These are phyloP conservation scores for Ceratotherium simum DNA, from an alignment of 2,113 vertebrate species.

Conservation along the genomic window DNA sequence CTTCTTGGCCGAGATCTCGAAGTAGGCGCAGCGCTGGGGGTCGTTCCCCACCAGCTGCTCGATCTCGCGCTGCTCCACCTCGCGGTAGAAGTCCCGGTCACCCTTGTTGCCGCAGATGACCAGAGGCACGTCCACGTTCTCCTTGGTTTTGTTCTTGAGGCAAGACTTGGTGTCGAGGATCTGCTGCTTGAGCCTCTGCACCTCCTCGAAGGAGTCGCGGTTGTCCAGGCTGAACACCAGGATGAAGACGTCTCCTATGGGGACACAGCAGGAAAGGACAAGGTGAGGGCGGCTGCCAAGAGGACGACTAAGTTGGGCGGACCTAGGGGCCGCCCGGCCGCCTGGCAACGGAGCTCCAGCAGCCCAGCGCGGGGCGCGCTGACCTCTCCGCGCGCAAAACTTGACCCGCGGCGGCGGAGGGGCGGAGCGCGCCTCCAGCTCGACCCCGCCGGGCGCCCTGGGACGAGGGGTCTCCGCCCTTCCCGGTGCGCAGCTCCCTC, in stretches of 20 bases:
- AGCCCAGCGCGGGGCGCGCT: neutral
- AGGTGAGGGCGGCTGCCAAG: neutral
- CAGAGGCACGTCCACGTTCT: slow-evolving; percentile 95
- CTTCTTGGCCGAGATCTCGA: slow-evolving; percentile 97
- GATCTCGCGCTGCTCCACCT: slow-evolving; percentile 93
- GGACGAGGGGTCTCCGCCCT: neutral
- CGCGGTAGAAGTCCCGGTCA: slow-evolving; percentile 94
- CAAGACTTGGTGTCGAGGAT: slow-evolving; percentile 98
- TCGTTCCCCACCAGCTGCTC: slow-evolving; percentile 93
- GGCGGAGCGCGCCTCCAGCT: neutral
- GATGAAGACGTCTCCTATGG: slow-evolving; percentile 96
- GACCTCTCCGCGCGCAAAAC: neutral
- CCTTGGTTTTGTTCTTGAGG: slow-evolving; percentile 97
- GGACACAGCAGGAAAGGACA: neutral
- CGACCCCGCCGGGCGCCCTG: neutral
- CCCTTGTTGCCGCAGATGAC: slow-evolving; percentile 99
- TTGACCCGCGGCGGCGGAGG: neutral
- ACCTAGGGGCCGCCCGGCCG: neutral
- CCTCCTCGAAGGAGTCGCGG: slow-evolving; percentile 97
- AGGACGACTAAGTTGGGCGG: neutral
- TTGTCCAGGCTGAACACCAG: slow-evolving; percentile 98
- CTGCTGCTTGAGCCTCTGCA: slow-evolving; percentile 96
- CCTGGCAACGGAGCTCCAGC: neutral
- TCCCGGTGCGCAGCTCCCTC: neutral
- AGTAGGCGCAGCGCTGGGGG: slow-evolving; percentile 95